A percentile compares a stretch with the other conserved stretches of the same genome.
Evolutionary conservation across 2,888 invertebrate genomes (phyloP).

Genomic region (Amaurobius ferox): DNA sequence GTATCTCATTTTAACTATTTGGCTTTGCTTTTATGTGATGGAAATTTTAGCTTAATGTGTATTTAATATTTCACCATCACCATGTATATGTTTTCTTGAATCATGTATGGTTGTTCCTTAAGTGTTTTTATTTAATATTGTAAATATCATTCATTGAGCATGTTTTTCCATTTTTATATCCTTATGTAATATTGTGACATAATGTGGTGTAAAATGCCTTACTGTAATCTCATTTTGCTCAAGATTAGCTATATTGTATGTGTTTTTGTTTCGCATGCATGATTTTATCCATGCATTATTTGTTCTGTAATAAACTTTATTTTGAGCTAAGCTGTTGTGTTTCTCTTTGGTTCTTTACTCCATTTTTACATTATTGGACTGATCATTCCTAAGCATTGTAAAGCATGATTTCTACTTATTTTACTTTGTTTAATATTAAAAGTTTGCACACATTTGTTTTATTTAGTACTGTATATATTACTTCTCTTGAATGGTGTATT

Average conservation of each 20-base stretch:
- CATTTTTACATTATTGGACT: background rate
- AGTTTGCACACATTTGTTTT: constrained; percentile 11
- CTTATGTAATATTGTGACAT: background rate
- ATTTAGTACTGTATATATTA: too few relatives aligned
- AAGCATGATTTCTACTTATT: constrained; percentile 12
- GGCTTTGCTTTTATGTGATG: background rate
- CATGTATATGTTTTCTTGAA: background rate
- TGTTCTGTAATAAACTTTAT: background rate
- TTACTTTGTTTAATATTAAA: background rate
- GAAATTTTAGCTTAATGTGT: background rate
- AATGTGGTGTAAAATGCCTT: background rate
- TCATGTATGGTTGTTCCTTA: background rate
- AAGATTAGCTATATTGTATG: background rate
- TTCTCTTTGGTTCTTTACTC: constrained; percentile 17
- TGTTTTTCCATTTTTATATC: constrained; percentile 2
- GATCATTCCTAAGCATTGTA: background rate
- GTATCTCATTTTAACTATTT: too few relatives aligned
- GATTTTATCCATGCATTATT: constrained; percentile 17
- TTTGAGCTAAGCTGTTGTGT: constrained; percentile 17
- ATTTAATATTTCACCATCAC: background rate
- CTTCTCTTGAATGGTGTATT: too few relatives aligned
- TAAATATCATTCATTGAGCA: background rate
- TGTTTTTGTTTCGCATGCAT: constrained; percentile 8
- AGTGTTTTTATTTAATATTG: constrained; percentile 5
- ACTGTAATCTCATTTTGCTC: background rate